Conservation (phyloP, 2,113 vertebrate species). For the Muntiacus reevesi region DNA sequence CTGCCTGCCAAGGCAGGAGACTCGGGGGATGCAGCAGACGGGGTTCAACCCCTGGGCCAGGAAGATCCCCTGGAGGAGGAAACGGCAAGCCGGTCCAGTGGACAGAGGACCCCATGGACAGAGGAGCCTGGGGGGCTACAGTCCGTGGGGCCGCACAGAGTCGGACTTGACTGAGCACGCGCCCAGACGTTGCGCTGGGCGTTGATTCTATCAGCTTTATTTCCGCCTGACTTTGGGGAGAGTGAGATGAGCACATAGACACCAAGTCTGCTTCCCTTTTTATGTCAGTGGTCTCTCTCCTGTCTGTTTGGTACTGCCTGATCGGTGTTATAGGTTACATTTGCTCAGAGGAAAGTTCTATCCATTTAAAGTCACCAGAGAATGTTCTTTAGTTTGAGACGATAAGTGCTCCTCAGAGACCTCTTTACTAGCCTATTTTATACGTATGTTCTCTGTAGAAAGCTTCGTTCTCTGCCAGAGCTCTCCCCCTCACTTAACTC, state of each 20-base stretch:
- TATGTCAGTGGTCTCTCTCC: not conserved
- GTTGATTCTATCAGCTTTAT: not conserved
- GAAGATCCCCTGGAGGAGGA: not conserved
- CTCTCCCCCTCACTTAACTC: not conserved
- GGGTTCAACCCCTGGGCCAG: not conserved
- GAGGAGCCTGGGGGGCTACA: not conserved
- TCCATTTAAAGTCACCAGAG: not conserved
- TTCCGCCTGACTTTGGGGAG: not conserved
- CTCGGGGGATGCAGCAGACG: not conserved
- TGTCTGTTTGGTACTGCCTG: not conserved
- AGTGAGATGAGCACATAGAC: no score
- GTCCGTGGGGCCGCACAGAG: not conserved
- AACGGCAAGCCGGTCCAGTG: not conserved
- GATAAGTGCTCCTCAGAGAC: not conserved
- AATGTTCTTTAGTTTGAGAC: not conserved
- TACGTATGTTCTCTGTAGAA: not conserved
- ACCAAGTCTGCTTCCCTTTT: not conserved
- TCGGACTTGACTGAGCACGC: rapidly evolving
- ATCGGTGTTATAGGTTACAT: not conserved
- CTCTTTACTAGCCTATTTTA: not conserved
- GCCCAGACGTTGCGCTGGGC: not conserved
- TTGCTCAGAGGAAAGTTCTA: not conserved
- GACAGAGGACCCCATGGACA: not conserved
- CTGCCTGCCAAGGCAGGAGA: not conserved
- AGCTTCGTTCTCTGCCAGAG: not conserved